Percentiles rank a stretch among this genome's conserved stretches.
phyloP scores from a whole-genome alignment of 2,888 invertebrate genomes.

The Muscina levida region DNA sequence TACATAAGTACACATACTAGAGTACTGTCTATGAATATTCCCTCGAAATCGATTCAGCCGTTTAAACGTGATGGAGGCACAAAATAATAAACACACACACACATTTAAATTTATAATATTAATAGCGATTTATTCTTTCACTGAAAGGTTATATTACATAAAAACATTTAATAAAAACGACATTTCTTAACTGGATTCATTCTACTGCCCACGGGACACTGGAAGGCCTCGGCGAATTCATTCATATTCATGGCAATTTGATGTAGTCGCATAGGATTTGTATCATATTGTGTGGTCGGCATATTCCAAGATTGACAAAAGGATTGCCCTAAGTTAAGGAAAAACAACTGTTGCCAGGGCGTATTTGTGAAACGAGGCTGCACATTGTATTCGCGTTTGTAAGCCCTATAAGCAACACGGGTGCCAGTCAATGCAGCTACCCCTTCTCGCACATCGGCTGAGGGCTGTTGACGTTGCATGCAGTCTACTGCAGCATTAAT shows the following conservation, averaged over 20 bases:
- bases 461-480: conserved; percentile 60
- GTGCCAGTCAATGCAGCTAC: conserved; percentile 74
- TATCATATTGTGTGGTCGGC: conserved; percentile 70
- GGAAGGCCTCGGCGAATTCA: conserved; percentile 69
- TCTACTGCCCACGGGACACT: conserved; percentile 66
- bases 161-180: conserved; percentile 71
- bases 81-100: too few species aligned
- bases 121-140: too few species aligned
- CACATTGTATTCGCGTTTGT: conserved; percentile 57
- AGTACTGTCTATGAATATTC: too few species aligned
- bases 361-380: conserved; percentile 62
- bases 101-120: too few species aligned
- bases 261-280: conserved; percentile 71
- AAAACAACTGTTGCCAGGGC: conserved; percentile 70
- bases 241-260: conserved; percentile 70
- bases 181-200: conserved; percentile 73
- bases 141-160: too few species aligned
- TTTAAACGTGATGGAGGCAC: too few species aligned
- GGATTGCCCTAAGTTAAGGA: conserved; percentile 74
- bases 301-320: conserved; percentile 70
- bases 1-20: too few species aligned
- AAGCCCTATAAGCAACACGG: conserved; percentile 70
- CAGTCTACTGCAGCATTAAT: conserved; percentile 60
- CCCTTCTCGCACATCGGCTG: conserved; percentile 69
- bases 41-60: too few species aligned